A percentile compares a stretch with the other conserved stretches of the same genome.
Conservation (phyloP, 2,113 vertebrate genomes). For the Syngnathus typhle region DNA sequence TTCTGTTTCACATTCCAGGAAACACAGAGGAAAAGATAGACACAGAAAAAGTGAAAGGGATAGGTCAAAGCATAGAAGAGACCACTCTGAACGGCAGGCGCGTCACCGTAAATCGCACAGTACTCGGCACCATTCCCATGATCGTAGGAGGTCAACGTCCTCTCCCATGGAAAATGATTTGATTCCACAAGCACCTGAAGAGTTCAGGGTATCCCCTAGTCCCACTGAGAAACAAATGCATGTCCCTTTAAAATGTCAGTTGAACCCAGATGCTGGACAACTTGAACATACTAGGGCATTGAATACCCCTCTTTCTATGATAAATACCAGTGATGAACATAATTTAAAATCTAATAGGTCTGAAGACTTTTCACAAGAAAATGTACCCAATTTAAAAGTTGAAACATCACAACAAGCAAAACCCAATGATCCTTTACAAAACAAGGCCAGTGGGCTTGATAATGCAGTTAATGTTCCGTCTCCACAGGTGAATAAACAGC, state of each 20-base stretch:
- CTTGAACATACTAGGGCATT: slow-evolving; percentile 13
- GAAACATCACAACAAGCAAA: slow-evolving; percentile 29
- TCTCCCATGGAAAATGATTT: slow-evolving; percentile 51
- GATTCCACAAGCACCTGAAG: slow-evolving; percentile 34
- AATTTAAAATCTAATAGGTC: slow-evolving; percentile 15
- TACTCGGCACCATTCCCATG: slow-evolving; percentile 42
- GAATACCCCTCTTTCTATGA: slow-evolving; percentile 6
- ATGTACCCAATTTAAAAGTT: slow-evolving; percentile 28
- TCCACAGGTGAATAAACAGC: slow-evolving; percentile 17
- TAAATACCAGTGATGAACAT: slow-evolving; percentile 37
- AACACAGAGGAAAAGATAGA: slow-evolving; percentile 52
- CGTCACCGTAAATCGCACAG: slow-evolving; percentile 46
- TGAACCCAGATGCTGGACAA: slow-evolving; percentile 18
- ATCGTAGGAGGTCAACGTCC: slow-evolving; percentile 51
- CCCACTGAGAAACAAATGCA: slow-evolving; percentile 52
- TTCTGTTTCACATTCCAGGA: slow-evolving; percentile 57
- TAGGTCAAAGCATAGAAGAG: slow-evolving; percentile 56
- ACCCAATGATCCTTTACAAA: slow-evolving; percentile 15
- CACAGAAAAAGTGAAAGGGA: slow-evolving; percentile 58
- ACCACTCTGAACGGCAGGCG: slow-evolving; percentile 48
- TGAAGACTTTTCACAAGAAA: slow-evolving; percentile 21
- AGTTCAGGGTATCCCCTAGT: slow-evolving; percentile 18
- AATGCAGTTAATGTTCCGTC: not conserved
- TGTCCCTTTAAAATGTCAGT: slow-evolving; percentile 22
- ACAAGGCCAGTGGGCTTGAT: slow-evolving; percentile 7